Conservation (phyloP, 2,797 vertebrate genomes). For the Eulemur coronatus region DNA sequence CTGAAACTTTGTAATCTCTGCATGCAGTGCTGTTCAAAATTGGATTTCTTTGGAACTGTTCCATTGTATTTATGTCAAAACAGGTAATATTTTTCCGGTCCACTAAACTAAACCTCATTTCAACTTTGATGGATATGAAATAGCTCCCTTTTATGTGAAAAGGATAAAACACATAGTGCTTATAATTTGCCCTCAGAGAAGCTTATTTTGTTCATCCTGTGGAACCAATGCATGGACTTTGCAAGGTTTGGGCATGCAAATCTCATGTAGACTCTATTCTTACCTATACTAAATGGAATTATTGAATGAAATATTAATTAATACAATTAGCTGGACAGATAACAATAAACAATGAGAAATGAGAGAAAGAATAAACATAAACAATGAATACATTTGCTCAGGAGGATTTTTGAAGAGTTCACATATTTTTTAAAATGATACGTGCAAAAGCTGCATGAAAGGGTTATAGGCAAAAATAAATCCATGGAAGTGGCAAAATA, state of each 20-base stretch:
- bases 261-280: not conserved
- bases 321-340: not conserved
- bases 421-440: not conserved
- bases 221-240: not conserved
- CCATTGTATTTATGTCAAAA: slow-evolving; percentile 54
- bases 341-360: not conserved
- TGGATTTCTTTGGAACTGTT: slow-evolving; percentile 57
- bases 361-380: not conserved
- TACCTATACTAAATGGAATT: not conserved
- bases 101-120: slow-evolving; percentile 61
- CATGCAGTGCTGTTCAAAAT: slow-evolving; percentile 29
- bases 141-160: slow-evolving; percentile 37
- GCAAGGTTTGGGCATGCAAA: not conserved
- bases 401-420: not conserved
- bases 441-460: not conserved
- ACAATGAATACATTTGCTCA: not conserved
- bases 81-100: slow-evolving; percentile 59
- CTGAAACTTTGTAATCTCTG: slow-evolving; percentile 51
- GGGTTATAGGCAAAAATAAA: not conserved
- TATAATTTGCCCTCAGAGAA: slow-evolving; percentile 6
- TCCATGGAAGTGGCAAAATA: not conserved
- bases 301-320: slow-evolving; percentile 35
- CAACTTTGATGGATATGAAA: slow-evolving; percentile 53
- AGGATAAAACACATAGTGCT: not conserved
- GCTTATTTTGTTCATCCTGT: slow-evolving; percentile 31